These are phyloP conservation scores for Capromys pilorides DNA, from an alignment of 2,797 vertebrate genomes.

Conservation along the genomic window DNA sequence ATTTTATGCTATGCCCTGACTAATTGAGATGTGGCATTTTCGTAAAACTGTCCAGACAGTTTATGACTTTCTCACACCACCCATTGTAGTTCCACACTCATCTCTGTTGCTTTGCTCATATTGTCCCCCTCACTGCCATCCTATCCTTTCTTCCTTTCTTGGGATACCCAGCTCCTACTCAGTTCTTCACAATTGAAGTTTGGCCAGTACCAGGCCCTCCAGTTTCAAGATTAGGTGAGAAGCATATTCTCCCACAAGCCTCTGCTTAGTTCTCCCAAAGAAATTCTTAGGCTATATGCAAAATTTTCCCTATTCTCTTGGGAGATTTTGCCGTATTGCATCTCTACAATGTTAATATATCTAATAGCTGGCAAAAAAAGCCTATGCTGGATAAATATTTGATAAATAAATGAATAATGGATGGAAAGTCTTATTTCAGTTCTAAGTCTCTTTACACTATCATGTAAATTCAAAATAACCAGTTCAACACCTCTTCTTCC, in stretches of 20 bases:
- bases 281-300: neutral
- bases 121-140: neutral
- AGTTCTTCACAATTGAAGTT: neutral
- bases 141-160: neutral
- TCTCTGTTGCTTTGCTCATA: neutral
- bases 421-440: neutral
- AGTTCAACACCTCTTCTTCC: neutral
- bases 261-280: neutral
- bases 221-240: neutral
- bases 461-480: neutral
- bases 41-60: neutral
- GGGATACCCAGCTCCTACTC: neutral
- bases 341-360: neutral
- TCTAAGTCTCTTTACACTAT: neutral
- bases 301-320: neutral
- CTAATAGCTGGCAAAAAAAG: neutral
- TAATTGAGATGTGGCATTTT: neutral
- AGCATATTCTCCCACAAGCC: neutral
- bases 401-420: neutral
- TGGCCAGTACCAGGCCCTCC: neutral
- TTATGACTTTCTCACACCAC: neutral
- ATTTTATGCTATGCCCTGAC: neutral
- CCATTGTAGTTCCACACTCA: neutral
- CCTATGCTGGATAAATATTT: neutral
- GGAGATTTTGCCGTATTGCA: neutral